phyloP scores from a whole-genome alignment of 2,797 vertebrate species.

The Lepus townsendii region DNA sequence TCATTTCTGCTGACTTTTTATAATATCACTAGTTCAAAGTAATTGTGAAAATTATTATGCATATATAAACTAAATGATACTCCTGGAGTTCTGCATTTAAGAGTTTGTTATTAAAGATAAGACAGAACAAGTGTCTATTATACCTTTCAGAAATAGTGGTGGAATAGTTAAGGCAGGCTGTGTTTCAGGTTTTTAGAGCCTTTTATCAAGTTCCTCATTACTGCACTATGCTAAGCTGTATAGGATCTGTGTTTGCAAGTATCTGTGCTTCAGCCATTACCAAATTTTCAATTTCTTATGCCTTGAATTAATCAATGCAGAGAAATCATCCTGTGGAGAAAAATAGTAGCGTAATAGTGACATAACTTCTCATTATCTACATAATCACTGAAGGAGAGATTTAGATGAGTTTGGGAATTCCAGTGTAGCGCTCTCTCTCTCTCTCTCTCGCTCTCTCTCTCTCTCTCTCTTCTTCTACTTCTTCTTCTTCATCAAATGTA shows the following conservation, averaged over 20 bases:
- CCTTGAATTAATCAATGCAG: not conserved
- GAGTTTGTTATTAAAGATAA: not conserved
- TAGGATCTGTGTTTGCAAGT: not conserved
- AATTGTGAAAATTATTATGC: not conserved
- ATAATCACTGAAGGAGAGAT: not conserved
- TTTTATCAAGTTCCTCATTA: not conserved
- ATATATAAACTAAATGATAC: not conserved
- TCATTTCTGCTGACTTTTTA: not conserved
- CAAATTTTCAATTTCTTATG: not conserved
- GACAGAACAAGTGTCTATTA: not conserved
- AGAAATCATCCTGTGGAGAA: not conserved
- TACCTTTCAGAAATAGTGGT: not conserved
- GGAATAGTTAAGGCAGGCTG: not conserved
- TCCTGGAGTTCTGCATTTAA: not conserved
- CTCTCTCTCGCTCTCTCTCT: not conserved
- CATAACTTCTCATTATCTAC: not conserved
- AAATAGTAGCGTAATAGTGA: not conserved
- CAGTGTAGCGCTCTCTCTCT: not conserved
- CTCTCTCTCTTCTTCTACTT: not conserved
- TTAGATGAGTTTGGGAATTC: not conserved
- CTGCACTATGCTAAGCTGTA: not conserved
- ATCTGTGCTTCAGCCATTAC: not conserved
- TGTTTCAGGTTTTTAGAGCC: not conserved
- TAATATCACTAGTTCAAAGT: not conserved
- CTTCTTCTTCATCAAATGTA: not conserved